Percentiles rank a stretch among this genome's conserved stretches.
Evolutionary conservation across 2,797 vertebrate genomes (phyloP).

Genomic region (Bradypus variegatus): DNA sequence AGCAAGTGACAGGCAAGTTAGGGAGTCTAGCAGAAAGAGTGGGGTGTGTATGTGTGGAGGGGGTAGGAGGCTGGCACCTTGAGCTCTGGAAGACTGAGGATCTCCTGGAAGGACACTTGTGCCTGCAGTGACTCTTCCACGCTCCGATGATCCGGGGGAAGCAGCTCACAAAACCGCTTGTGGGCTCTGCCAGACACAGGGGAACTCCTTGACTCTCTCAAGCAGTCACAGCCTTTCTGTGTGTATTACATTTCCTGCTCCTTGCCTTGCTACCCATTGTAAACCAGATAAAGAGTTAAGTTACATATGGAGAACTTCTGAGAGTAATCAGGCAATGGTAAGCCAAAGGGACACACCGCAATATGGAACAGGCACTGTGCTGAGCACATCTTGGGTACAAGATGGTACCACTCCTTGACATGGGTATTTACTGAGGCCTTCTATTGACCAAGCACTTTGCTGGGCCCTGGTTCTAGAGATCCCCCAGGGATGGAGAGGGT

Average conservation of each 20-base stretch:
- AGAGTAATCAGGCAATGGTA: neutral
- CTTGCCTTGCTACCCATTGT: no score
- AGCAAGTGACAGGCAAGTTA: neutral
- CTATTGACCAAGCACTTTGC: neutral
- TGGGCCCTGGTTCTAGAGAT: neutral
- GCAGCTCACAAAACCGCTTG: constrained; percentile 85
- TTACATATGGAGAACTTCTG: neutral
- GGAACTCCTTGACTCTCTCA: neutral
- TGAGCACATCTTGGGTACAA: no score
- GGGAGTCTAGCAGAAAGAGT: neutral
- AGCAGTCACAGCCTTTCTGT: neutral
- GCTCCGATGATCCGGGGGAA: constrained; percentile 75
- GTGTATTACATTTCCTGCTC: neutral
- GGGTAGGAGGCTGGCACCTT: constrained; percentile 74
- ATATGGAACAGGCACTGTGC: neutral
- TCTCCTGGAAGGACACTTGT: constrained; percentile 76
- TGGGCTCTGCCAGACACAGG: constrained; percentile 80
- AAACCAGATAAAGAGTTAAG: neutral
- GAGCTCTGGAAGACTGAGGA: constrained; percentile 88
- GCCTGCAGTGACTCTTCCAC: constrained; percentile 37
- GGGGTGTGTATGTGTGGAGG: neutral
- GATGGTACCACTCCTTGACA: neutral
- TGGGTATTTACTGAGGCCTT: neutral
- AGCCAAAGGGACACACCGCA: neutral
- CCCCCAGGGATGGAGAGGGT: neutral